phyloP scores from a whole-genome alignment of 2,113 vertebrate species.

The Colossoma macropomum region DNA sequence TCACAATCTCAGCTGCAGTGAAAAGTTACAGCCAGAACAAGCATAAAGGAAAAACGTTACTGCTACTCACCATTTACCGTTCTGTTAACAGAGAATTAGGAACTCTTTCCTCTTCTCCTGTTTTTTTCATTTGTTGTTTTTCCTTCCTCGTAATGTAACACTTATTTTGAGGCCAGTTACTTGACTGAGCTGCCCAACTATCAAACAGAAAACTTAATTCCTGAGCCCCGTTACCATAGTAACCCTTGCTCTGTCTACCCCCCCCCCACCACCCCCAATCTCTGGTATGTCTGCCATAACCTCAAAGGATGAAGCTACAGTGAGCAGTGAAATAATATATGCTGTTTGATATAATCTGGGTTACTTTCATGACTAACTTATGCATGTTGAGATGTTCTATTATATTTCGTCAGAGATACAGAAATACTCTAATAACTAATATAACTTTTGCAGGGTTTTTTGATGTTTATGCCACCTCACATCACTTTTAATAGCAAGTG shows the following conservation, averaged over 20 bases:
- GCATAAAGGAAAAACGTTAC: too few species aligned
- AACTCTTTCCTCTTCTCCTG: not conserved
- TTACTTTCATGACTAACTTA: not conserved
- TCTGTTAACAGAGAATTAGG: not conserved
- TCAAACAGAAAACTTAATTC: slow-evolving; percentile 65
- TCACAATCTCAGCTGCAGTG: not conserved
- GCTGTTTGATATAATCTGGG: not conserved
- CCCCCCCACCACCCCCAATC: slow-evolving; percentile 46
- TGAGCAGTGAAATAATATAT: not conserved
- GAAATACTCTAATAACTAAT: too few species aligned
- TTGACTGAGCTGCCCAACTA: slow-evolving; percentile 36
- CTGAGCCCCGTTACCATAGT: slow-evolving; percentile 69
- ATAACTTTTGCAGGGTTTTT: too few species aligned
- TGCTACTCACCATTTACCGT: too few species aligned
- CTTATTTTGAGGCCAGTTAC: slow-evolving; percentile 13
- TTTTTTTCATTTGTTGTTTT: not conserved
- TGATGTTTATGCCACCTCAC: too few species aligned
- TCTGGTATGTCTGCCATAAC: slow-evolving; percentile 48
- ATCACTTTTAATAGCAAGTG: too few species aligned
- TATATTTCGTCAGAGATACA: too few species aligned
- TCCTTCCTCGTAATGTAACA: not conserved
- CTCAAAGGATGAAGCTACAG: slow-evolving; percentile 35
- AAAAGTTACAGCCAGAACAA: too few species aligned
- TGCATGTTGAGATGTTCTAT: not conserved
- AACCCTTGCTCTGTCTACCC: slow-evolving; percentile 51